Conservation (phyloP, 2,888 invertebrate genomes). For the Cheilosia impressa region DNA sequence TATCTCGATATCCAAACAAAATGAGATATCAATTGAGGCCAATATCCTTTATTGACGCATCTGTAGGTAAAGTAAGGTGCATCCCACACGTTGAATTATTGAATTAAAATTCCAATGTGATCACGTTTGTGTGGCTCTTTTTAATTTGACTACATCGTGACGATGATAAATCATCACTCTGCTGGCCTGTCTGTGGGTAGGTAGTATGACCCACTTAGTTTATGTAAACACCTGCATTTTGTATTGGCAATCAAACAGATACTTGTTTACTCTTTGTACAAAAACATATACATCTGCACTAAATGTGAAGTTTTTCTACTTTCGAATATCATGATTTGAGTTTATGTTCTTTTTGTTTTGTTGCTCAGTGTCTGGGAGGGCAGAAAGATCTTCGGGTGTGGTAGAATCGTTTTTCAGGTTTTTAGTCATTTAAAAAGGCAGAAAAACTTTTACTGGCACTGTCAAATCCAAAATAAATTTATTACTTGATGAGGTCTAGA, state of each 20-base stretch:
- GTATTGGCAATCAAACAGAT: slow-evolving; percentile 33
- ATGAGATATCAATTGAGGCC: slow-evolving; percentile 10
- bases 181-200: slow-evolving; percentile 11
- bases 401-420: neutral
- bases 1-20: neutral
- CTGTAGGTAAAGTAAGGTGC: neutral
- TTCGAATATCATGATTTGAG: slow-evolving; percentile 3
- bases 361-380: neutral
- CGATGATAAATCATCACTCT: slow-evolving; percentile 16
- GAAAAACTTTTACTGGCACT: too few relatives aligned
- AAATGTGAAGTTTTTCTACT: slow-evolving; percentile 8
- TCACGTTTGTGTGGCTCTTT: slow-evolving; percentile 7
- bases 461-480: too few relatives aligned
- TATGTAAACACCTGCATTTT: slow-evolving; percentile 45
- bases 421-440: neutral
- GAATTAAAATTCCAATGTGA: slow-evolving; percentile 14
- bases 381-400: neutral
- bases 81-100: slow-evolving; percentile 10
- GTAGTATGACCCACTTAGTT: slow-evolving; percentile 54
- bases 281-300: neutral
- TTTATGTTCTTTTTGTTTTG: neutral
- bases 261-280: slow-evolving; percentile 13
- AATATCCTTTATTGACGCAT: slow-evolving; percentile 23
- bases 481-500: too few relatives aligned
- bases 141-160: slow-evolving; percentile 5